Base-by-base conservation (phyloP, 1,140 invertebrate species). In the Lamellibrachia luymesi region DNA sequence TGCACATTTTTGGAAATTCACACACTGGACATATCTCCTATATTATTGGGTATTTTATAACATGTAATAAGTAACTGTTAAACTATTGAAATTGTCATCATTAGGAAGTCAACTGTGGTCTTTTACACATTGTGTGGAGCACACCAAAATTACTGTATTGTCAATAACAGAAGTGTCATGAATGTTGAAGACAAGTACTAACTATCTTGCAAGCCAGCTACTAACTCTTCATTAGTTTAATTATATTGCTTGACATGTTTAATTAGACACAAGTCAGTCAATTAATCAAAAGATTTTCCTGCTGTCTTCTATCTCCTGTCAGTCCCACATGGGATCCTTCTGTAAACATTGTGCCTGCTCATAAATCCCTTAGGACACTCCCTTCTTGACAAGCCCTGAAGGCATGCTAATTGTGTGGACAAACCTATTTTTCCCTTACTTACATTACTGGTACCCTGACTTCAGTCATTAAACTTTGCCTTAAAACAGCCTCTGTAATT, bases 11-110 rank as follows among this genome's bases (percentile, higher is more conserved):
- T 10, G 13, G 64, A 6, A 80, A 80, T 80, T 91, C 17, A 13
- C 25, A 50, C 91, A 91, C 49, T 38, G 49, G 2, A 49, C 91
- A 25, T 91, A 91, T 50, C 2, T 38, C 38, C 38, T 38, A 38
- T 0, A 38, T 38, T 38, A 38, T 38, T 38, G 38, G 38, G 38
- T 38, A 38, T 38, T 38, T 38, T 38, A 38, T 38, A 38, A 38
- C 38, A 38, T 38, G 38, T 38, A 38, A 38, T 38, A 38, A 38
- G 38, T 13, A 25, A n/a, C 25, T 91, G 10, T 22, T 51, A n/a
- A 91, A 91, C 2, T 91, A 91, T 91, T 50, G 1, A 91, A 91
- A 49, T 38, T 51, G 91, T 51, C 91, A 91, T 91, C 17, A 91
- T 17, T 91, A 5, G 0, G 27, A 49, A 51, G 17, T 50, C 27